A percentile compares a stretch with the other conserved stretches of the same genome.
These are phyloP conservation scores for Anastrepha ludens DNA, from an alignment of 1,140 invertebrate genomes.

Conservation along the genomic window DNA sequence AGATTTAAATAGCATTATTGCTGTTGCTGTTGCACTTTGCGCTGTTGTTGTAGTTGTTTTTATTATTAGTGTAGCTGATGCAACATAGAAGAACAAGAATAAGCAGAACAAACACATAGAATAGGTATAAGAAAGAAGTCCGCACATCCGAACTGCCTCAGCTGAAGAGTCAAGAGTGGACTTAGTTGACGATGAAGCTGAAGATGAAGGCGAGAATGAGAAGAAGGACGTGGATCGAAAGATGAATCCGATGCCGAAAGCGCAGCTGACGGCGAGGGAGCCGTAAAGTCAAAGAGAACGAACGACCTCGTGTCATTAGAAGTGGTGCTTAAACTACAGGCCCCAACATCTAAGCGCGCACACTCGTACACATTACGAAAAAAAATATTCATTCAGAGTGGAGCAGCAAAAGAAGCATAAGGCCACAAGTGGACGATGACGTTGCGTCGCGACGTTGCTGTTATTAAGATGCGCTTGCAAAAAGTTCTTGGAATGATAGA, in stretches of 20 bases:
- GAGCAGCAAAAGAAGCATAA: background rate
- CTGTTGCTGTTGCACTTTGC: background rate
- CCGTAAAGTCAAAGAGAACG: conserved; percentile 17
- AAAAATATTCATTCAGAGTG: background rate
- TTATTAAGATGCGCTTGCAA: background rate
- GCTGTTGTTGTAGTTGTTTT: background rate
- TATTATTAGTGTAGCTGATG: background rate
- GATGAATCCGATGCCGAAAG: background rate
- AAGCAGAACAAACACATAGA: background rate
- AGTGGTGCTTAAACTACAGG: conserved; percentile 24
- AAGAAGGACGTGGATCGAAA: no score
- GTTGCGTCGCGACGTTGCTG: background rate
- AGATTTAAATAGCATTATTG: background rate
- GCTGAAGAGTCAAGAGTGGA: background rate
- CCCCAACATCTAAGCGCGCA: background rate
- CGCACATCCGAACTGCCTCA: background rate
- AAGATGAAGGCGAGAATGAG: background rate
- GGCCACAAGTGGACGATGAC: background rate
- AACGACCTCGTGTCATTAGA: conserved; percentile 49
- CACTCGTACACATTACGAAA: background rate
- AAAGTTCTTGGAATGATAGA: background rate
- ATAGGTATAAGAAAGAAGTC: background rate
- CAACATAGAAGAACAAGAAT: background rate
- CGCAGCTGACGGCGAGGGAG: background rate
- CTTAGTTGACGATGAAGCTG: background rate